phyloP scores from a whole-genome alignment of 1,140 invertebrate species.

The Drosophila pallidifrons region DNA sequence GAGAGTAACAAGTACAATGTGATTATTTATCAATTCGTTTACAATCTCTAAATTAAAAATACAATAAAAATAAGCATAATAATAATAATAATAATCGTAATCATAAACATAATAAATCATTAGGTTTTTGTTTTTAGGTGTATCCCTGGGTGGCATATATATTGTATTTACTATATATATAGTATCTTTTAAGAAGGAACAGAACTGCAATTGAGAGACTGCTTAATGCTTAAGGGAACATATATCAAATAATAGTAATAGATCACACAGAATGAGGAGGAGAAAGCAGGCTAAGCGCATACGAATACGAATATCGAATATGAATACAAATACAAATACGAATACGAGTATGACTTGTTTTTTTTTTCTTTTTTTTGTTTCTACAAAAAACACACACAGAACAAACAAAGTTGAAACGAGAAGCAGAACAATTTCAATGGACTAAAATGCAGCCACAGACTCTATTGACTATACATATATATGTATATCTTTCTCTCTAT shows the following conservation, averaged over 20 bases:
- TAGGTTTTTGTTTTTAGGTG: constrained; percentile 16
- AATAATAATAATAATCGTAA: constrained; percentile 13
- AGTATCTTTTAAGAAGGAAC: not conserved
- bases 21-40: constrained; percentile 7
- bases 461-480: constrained; percentile 18
- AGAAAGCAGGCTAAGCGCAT: constrained; percentile 1
- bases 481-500: constrained; percentile 27
- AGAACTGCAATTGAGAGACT: not conserved
- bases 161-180: constrained; percentile 12
- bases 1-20: not conserved
- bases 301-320: not conserved
- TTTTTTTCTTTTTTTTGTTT: not conserved
- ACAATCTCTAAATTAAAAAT: constrained; percentile 15
- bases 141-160: constrained; percentile 35
- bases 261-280: constrained; percentile 39
- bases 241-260: constrained; percentile 11
- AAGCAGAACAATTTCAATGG: constrained; percentile 27
- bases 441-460: constrained; percentile 37
- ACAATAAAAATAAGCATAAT: constrained; percentile 29
- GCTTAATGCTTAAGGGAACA: constrained; percentile 31
- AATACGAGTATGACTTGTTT: constrained; percentile 3
- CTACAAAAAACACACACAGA: constrained; percentile 8
- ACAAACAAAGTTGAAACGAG: constrained; percentile 11
- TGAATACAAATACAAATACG: not conserved
- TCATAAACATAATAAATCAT: constrained; percentile 33